Base-by-base conservation (phyloP, 1,140 invertebrate genomes). In the Sinella curviseta region DNA sequence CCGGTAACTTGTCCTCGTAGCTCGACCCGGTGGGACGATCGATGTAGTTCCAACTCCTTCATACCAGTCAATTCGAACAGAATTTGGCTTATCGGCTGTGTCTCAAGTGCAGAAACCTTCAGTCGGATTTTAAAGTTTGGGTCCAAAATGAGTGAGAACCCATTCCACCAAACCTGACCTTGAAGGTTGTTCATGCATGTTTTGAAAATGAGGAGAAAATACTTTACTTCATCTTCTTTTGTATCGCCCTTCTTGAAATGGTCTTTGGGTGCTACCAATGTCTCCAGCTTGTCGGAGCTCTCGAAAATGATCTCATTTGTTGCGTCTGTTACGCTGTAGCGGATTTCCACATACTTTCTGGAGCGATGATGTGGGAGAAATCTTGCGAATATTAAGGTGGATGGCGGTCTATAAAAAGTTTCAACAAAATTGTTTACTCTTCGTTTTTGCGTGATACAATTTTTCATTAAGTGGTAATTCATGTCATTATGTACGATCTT, bases 161-260 rank as follows among this genome's bases (percentile, higher is more conserved):
- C 65, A n/a, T 70, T 70, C 65, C 65, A 70, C 65, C 65, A 70
- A 14, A 70, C 30, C 14, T 30, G 30, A 16, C 65, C 65, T 31
- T 4, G 2, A 3, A 70, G 65, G 12, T 4, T 30, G 31, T 70
- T 70, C 8, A 70, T 30, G n/a, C 65, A 31, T 8, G 26, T 31
- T 24, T 70, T 70, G 28, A 70, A 33, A n/a, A 33, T 70, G 8
- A 4, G 26, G 65, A 70, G 24, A 33, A 70, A 70, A n/a, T 31
- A 70, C 3, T 70, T 24, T 4, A 70, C 4, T 14, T 33, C 12
- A 3, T 70, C 65, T 24, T 70, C 26, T 2, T 31, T 8, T 4
- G 65, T 31, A 8, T 70, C 65, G 8, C 65, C 65, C 26, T 17
- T 31, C 1, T 4, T 4, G 12, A 33, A 14, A 30, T 4, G 3